Base-by-base conservation (phyloP, 2,888 invertebrate genomes). In the Hipparchia semele region DNA sequence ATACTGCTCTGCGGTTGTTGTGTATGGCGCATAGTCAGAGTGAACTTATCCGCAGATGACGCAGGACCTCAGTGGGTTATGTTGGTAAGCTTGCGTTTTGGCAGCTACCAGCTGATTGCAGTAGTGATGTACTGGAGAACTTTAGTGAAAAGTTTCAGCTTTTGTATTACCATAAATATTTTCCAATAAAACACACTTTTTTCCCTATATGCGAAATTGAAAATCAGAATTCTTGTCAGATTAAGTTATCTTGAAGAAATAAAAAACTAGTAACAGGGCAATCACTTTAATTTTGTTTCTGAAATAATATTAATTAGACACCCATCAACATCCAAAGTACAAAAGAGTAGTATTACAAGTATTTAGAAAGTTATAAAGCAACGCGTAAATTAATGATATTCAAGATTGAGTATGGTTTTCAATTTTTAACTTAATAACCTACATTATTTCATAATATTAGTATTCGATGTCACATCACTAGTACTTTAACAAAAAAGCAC, bases 101-200 rank as follows among this genome's bases (percentile, higher is more conserved):
- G 91, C 92, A 90, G 83, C 80, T 80, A 89, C 88, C 93, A 93
- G 92, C 92, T 93, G 92, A 92, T 92, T 85, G 80, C 77, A 74
- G 60, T 88, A 91, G 91, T 82, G 88, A 78, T 81, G 87, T 73
- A 0, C 68, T 53, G 7, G 6, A 2, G n/a, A 49, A 23, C 0
- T 51, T 68, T 33, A 51, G 13, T 56, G 45, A n/a, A 3, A 13
- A 51, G 2, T 4, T 56, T 46, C 10, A 46, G 23, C 12, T 9
- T 5, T 5, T 33, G 46, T 39, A 62, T 45, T 60, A 23, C 59
- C 51, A 60, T 45, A 56, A 23, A 8, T 49, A 56, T 60, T 49
- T 49, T 49, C 6, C 49, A 60, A 1, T 45, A 68, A 54, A 59
- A 58, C 13, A 49, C 6, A 23, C 6, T 8, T 4, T 56, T 6